These are phyloP conservation scores for Graphium colonna DNA, from an alignment of 2,888 invertebrate genomes.

Conservation along the genomic window DNA sequence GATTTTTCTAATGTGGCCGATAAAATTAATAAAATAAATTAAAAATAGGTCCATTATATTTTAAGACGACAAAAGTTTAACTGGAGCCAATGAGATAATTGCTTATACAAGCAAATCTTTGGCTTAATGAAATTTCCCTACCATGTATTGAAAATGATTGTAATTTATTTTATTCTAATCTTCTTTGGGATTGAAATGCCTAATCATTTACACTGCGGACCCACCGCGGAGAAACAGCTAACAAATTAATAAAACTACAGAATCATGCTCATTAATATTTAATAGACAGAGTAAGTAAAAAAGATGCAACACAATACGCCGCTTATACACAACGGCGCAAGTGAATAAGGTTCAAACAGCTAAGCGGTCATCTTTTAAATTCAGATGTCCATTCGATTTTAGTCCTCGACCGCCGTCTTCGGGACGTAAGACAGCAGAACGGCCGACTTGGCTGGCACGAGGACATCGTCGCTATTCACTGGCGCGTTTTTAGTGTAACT, in stretches of 20 bases:
- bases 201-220: no score
- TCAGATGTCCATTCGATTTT: slow-evolving; percentile 16
- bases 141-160: no score
- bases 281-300: slow-evolving; percentile 28
- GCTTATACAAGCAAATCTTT: no score
- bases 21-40: no score
- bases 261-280: slow-evolving; percentile 33
- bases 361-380: neutral
- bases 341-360: neutral
- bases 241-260: slow-evolving; percentile 20
- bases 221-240: no score
- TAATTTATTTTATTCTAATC: no score
- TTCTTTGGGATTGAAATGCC: no score
- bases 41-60: no score
- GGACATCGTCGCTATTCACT: slow-evolving; percentile 72
- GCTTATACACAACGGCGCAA: slow-evolving; percentile 27
- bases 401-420: slow-evolving; percentile 46
- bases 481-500: slow-evolving; percentile 73
- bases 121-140: no score
- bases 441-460: slow-evolving; percentile 82
- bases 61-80: no score
- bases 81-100: no score
- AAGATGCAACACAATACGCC: slow-evolving; percentile 43
- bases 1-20: no score
- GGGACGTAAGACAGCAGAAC: slow-evolving; percentile 86